phyloP scores from a whole-genome alignment of 2,797 vertebrate genomes.

The Myotis planiceps region DNA sequence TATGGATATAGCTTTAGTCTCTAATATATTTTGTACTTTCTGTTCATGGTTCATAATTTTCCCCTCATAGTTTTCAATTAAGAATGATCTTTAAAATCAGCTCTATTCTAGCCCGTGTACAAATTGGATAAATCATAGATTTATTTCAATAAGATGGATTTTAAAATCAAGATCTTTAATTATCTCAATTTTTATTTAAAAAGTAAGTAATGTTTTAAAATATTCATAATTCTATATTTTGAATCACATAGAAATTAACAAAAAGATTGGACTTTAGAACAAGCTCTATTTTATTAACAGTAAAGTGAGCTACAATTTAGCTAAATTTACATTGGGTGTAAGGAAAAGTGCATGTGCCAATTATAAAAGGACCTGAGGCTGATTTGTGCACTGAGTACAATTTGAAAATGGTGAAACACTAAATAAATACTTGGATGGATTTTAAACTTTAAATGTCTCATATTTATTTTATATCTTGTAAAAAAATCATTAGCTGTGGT shows the following conservation, averaged over 20 bases:
- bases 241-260: neutral
- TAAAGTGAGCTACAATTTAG: neutral
- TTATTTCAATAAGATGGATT: neutral
- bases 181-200: neutral
- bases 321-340: constrained; percentile 33
- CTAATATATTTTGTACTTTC: neutral
- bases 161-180: neutral
- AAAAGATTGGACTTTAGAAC: neutral
- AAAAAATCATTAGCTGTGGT: constrained; percentile 6
- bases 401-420: constrained; percentile 50
- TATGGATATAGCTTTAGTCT: neutral
- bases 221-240: neutral
- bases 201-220: neutral
- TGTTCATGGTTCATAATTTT: neutral
- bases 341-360: neutral
- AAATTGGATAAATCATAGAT: neutral
- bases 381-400: constrained; percentile 1
- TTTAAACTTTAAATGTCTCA: constrained; percentile 39
- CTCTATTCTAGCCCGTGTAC: neutral
- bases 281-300: neutral
- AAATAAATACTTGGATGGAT: constrained; percentile 37
- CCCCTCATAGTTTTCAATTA: neutral
- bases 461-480: constrained; percentile 28
- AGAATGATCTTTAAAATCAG: neutral
- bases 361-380: constrained; percentile 44